Conservation (phyloP, 2,888 invertebrate genomes). For the Boloria euphrosyne region DNA sequence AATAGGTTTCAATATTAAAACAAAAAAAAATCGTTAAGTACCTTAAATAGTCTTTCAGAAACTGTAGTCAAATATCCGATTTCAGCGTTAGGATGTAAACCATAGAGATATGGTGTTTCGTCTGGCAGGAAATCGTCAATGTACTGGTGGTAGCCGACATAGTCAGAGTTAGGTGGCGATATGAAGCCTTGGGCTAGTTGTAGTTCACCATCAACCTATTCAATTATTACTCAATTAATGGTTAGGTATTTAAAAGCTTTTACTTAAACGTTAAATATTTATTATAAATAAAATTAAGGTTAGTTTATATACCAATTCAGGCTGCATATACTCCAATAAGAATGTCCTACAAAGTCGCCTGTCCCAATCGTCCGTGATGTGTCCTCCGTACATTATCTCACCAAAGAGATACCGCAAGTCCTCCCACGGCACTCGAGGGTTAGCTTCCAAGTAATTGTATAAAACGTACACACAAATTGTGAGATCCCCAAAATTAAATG, state of each 20-base stretch:
- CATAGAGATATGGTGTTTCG: constrained; percentile 95
- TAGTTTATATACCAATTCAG: constrained; percentile 84
- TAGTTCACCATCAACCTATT: constrained; percentile 91
- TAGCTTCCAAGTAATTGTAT: constrained; percentile 95
- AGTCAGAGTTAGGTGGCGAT: constrained; percentile 94
- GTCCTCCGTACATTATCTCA: constrained; percentile 98
- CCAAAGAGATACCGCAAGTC: constrained; percentile 96
- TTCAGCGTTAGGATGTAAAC: constrained; percentile 96
- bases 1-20: not conserved
- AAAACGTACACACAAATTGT: constrained; percentile 96
- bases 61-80: constrained; percentile 95
- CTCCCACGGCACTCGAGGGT: constrained; percentile 95
- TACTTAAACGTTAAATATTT: no score
- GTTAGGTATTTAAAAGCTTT: no score
- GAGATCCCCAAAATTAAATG: constrained; percentile 92
- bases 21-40: constrained; percentile 32
- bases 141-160: constrained; percentile 92
- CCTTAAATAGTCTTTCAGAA: constrained; percentile 91
- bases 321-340: constrained; percentile 93
- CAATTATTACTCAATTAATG: not conserved
- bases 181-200: constrained; percentile 91
- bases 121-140: constrained; percentile 93
- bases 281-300: not conserved
- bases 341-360: constrained; percentile 92
- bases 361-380: constrained; percentile 98